These are phyloP conservation scores for Penaeus monodon DNA, from an alignment of 2,888 invertebrate species.

Conservation along the genomic window DNA sequence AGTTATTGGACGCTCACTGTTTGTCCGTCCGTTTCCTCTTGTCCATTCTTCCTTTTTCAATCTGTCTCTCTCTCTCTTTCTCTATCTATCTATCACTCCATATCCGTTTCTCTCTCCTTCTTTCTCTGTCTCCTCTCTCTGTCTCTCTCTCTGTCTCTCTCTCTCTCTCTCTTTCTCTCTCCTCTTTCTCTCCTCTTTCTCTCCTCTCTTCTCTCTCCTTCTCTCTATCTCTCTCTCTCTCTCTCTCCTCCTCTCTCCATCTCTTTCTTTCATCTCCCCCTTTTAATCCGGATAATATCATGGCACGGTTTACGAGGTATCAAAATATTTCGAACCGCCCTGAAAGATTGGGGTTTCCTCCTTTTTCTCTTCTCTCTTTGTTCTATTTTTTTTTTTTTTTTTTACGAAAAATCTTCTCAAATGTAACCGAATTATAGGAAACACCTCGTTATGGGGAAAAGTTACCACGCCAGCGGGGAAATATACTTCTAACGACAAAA, in stretches of 20 bases:
- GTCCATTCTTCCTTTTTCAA: too few relatives aligned
- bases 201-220: slow-evolving; percentile 16
- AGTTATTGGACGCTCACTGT: too few relatives aligned
- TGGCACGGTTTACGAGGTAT: neutral
- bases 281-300: neutral
- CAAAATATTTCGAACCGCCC: neutral
- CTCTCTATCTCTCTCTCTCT: slow-evolving; percentile 17
- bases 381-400: too few relatives aligned
- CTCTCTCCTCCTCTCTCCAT: slow-evolving; percentile 14
- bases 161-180: slow-evolving; percentile 17
- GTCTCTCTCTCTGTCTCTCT: neutral
- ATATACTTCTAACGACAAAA: neutral
- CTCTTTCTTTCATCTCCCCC: slow-evolving; percentile 3
- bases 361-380: neutral
- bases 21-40: too few relatives aligned
- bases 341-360: neutral
- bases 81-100: too few relatives aligned
- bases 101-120: too few relatives aligned
- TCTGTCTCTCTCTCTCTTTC: too few relatives aligned
- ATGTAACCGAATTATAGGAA: too few relatives aligned
- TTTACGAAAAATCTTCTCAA: too few relatives aligned
- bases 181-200: slow-evolving; percentile 12
- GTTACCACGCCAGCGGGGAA: too few relatives aligned
- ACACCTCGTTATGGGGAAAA: too few relatives aligned
- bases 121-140: too few relatives aligned